These are phyloP conservation scores for Zosterops lateralis DNA, from an alignment of 2,113 vertebrate species.

Conservation along the genomic window DNA sequence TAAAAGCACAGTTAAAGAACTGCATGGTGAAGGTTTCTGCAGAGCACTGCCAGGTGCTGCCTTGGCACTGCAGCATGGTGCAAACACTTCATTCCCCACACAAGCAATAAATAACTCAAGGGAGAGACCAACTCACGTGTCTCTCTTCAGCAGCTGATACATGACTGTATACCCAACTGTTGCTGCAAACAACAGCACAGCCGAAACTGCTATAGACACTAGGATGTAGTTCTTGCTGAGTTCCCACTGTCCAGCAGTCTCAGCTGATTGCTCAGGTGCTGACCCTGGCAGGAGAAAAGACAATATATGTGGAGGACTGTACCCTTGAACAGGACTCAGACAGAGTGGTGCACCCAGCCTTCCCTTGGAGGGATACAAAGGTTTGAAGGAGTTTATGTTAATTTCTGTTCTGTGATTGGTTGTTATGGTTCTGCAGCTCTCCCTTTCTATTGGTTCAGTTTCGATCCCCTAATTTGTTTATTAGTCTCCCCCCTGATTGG, in stretches of 20 bases:
- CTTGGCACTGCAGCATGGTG: neutral
- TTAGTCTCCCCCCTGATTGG: too few species aligned
- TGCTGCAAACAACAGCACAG: neutral
- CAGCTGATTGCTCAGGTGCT: too few species aligned
- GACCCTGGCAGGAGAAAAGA: too few species aligned
- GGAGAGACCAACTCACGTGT: neutral
- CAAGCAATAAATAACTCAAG: neutral
- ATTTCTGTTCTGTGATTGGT: too few species aligned
- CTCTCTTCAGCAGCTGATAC: neutral
- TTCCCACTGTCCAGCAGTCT: neutral
- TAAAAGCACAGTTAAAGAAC: neutral
- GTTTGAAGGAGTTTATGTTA: too few species aligned
- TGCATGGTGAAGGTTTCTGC: fast-evolving
- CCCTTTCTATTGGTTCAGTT: too few species aligned
- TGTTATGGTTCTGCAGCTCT: too few species aligned
- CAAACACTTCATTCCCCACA: neutral
- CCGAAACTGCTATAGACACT: fast-evolving
- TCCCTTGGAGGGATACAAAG: too few species aligned
- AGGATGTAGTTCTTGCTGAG: neutral
- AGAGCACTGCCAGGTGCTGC: neutral
- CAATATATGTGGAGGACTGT: too few species aligned
- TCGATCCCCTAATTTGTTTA: too few species aligned
- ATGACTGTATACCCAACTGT: fast-evolving
- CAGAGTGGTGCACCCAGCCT: too few species aligned
- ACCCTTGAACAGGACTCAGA: too few species aligned